These are phyloP conservation scores for Caenorhabditis uteleia DNA, from an alignment of 2,888 invertebrate genomes.

Conservation along the genomic window DNA sequence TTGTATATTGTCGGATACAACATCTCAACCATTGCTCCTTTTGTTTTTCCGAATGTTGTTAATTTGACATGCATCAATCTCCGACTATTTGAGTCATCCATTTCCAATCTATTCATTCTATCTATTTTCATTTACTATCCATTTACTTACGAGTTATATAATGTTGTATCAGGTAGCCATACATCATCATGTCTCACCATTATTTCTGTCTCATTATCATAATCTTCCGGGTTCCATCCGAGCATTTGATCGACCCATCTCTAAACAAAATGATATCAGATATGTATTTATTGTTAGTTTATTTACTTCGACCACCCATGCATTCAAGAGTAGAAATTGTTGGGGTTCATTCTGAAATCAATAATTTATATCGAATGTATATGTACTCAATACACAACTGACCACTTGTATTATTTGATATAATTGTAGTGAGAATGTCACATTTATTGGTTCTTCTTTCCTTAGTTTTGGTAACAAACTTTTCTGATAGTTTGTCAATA, in stretches of 20 bases:
- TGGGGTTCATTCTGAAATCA: constrained; percentile 42
- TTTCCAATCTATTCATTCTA: constrained; percentile 18
- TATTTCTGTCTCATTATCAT: constrained; percentile 36
- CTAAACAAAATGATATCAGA: constrained; percentile 18
- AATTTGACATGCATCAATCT: constrained; percentile 32
- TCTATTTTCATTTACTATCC: background rate
- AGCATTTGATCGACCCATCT: constrained; percentile 46
- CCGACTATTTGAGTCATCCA: constrained; percentile 26
- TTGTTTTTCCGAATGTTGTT: constrained; percentile 16
- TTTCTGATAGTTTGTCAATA: constrained; percentile 36
- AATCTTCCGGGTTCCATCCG: constrained; percentile 42
- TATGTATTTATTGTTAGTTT: background rate
- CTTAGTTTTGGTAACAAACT: constrained; percentile 29
- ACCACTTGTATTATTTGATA: constrained; percentile 52
- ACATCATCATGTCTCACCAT: constrained; percentile 35
- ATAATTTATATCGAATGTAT: background rate
- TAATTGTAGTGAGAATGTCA: constrained; percentile 32
- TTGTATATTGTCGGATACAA: constrained; percentile 44
- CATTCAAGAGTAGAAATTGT: constrained; percentile 44
- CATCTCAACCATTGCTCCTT: constrained; percentile 32
- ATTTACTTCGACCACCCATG: constrained; percentile 44
- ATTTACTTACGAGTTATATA: constrained; percentile 43
- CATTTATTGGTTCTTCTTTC: constrained; percentile 29
- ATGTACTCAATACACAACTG: background rate
- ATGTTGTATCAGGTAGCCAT: constrained; percentile 45